These are phyloP conservation scores for Petrolisthes cinctipes DNA, from an alignment of 2,888 invertebrate species.

Conservation along the genomic window DNA sequence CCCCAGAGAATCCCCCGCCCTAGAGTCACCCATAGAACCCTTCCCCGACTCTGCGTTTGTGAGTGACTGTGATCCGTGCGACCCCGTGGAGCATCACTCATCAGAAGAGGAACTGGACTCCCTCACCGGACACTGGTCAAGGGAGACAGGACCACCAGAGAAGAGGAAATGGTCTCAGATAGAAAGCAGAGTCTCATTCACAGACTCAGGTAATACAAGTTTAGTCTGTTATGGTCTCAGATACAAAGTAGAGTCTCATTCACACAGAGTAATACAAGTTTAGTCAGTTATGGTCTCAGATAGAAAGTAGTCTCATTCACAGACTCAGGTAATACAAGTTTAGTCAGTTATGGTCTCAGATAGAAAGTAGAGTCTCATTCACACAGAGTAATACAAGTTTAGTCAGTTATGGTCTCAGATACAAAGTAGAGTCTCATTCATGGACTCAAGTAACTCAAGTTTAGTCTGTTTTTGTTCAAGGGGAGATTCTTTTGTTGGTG, in stretches of 20 bases:
- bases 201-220: conserved; percentile 60
- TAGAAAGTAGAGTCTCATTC: conserved; percentile 60
- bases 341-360: conserved; percentile 55
- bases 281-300: conserved; percentile 54
- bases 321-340: conserved; percentile 57
- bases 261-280: conserved; percentile 54
- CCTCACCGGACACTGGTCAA: conserved; percentile 62
- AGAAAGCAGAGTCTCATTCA: conserved; percentile 60
- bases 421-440: conserved; percentile 59
- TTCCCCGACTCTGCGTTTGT: conserved; percentile 57
- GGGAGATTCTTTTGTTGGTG: too few species aligned
- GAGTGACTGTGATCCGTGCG: conserved; percentile 62
- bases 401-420: conserved; percentile 58
- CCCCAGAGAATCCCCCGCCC: conserved; percentile 55
- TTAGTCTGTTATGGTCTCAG: conserved; percentile 51
- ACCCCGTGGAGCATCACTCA: conserved; percentile 64
- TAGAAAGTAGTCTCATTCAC: conserved; percentile 61
- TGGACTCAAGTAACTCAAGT: conserved; percentile 58
- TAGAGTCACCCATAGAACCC: conserved; percentile 57
- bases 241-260: conserved; percentile 61
- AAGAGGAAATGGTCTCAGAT: conserved; percentile 65
- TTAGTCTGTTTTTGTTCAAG: conserved; percentile 50
- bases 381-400: conserved; percentile 54
- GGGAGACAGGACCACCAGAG: conserved; percentile 61
- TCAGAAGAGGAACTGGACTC: conserved; percentile 65